A percentile compares a stretch with the other conserved stretches of the same genome.
These are phyloP conservation scores for Pyxicephalus adspersus DNA, from an alignment of 2,113 vertebrate genomes.

Conservation along the genomic window DNA sequence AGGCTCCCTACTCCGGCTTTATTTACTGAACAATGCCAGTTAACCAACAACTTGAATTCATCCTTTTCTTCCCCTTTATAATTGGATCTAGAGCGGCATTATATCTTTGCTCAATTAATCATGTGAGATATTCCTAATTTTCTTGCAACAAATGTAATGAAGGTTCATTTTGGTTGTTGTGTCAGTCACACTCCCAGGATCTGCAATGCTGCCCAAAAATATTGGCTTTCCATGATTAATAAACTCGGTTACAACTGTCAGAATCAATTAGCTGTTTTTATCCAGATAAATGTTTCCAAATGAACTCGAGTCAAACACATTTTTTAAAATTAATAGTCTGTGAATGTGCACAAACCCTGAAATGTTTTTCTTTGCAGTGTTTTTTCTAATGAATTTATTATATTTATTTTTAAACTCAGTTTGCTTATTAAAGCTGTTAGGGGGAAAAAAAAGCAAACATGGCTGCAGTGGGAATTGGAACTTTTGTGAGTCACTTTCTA, in stretches of 20 bases:
- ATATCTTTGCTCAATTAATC: constrained; percentile 22
- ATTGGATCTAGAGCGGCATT: constrained; percentile 11
- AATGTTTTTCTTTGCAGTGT: constrained; percentile 61
- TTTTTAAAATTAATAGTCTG: constrained; percentile 68
- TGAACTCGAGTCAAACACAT: constrained; percentile 66
- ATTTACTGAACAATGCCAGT: no score
- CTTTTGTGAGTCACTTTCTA: not conserved
- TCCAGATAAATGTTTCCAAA: constrained; percentile 61
- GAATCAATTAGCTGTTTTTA: constrained; percentile 61
- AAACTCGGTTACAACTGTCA: constrained; percentile 58
- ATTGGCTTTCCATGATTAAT: constrained; percentile 26
- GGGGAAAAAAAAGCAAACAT: no score
- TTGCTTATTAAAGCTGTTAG: no score
- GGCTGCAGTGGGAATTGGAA: not conserved
- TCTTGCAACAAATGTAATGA: constrained; percentile 1
- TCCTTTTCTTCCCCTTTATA: not conserved
- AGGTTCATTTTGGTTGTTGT: constrained; percentile 2
- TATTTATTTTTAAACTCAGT: no score
- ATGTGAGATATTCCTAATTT: not conserved
- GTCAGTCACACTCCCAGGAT: not conserved
- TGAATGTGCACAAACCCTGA: constrained; percentile 55
- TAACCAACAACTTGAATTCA: no score
- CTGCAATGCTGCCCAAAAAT: constrained; percentile 12
- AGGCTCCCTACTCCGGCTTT: no score
- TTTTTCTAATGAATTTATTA: not conserved